These are phyloP conservation scores for Ischnura elegans DNA, from an alignment of 2,888 invertebrate genomes.

Conservation along the genomic window DNA sequence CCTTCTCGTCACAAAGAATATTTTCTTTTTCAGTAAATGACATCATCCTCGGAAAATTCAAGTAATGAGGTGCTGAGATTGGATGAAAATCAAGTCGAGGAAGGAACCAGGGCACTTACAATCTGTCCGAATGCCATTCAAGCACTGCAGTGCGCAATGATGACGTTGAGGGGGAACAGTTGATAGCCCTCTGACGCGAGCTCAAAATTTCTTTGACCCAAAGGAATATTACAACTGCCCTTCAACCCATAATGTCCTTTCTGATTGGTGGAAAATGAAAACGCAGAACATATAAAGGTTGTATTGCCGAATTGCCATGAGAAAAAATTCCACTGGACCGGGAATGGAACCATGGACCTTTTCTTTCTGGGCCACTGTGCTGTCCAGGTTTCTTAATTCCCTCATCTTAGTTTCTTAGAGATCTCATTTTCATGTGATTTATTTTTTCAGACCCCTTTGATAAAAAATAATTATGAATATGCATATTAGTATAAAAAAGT, in stretches of 20 bases:
- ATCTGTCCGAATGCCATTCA: neutral
- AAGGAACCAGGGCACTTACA: neutral
- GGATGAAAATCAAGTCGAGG: neutral
- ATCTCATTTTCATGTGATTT: too few relatives aligned
- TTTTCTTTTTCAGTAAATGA: neutral
- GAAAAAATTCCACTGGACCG: too few relatives aligned
- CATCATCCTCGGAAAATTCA: neutral
- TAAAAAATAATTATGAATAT: too few relatives aligned
- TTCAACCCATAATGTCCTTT: neutral
- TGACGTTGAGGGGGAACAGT: neutral
- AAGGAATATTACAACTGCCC: neutral
- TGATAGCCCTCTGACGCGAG: neutral
- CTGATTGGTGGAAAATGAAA: neutral
- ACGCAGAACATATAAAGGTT: too few relatives aligned
- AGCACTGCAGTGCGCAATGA: neutral
- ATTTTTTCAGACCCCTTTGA: too few relatives aligned
- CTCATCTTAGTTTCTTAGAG: too few relatives aligned
- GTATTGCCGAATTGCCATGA: too few relatives aligned
- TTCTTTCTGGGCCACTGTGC: too few relatives aligned
- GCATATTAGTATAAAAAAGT: too few relatives aligned
- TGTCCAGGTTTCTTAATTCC: too few relatives aligned
- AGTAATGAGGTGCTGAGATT: neutral
- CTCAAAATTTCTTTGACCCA: neutral
- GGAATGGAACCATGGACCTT: too few relatives aligned
- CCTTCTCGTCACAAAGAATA: too few relatives aligned